Percentiles rank a stretch among this genome's conserved stretches.
Conservation (phyloP, 2,888 invertebrate species). For the Macrophya annulata region DNA sequence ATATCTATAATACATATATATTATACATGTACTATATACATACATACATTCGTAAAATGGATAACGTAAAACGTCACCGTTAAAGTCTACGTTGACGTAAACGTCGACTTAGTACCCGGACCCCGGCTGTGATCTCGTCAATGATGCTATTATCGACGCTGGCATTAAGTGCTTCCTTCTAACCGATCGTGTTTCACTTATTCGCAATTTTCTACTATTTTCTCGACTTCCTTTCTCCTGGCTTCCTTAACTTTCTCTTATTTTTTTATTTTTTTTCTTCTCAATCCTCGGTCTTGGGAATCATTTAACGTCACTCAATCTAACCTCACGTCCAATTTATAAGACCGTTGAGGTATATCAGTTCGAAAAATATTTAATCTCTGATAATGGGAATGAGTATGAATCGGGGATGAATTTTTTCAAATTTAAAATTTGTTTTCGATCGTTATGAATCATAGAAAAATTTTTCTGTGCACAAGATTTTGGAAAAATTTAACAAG, state of each 20-base stretch:
- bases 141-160: slow-evolving; percentile 20
- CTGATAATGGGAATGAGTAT: not conserved
- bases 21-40: not conserved
- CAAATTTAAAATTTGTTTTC: not conserved
- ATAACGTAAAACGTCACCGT: not conserved
- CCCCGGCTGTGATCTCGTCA: slow-evolving; percentile 1
- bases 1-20: not conserved
- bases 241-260: not conserved
- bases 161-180: slow-evolving; percentile 20
- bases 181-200: slow-evolving; percentile 19
- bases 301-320: not conserved
- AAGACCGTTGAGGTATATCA: not conserved
- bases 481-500: too few species aligned
- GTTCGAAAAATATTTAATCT: not conserved
- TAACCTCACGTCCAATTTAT: slow-evolving; percentile 5
- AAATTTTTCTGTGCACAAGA: too few species aligned
- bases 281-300: not conserved
- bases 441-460: too few species aligned
- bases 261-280: not conserved
- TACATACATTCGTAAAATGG: not conserved
- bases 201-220: slow-evolving; percentile 16
- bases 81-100: not conserved
- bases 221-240: not conserved
- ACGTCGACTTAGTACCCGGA: slow-evolving; percentile 10
- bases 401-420: not conserved